A percentile compares a stretch with the other conserved stretches of the same genome.
Conservation (phyloP, 1,140 invertebrate genomes). For the Pissodes strobi region DNA sequence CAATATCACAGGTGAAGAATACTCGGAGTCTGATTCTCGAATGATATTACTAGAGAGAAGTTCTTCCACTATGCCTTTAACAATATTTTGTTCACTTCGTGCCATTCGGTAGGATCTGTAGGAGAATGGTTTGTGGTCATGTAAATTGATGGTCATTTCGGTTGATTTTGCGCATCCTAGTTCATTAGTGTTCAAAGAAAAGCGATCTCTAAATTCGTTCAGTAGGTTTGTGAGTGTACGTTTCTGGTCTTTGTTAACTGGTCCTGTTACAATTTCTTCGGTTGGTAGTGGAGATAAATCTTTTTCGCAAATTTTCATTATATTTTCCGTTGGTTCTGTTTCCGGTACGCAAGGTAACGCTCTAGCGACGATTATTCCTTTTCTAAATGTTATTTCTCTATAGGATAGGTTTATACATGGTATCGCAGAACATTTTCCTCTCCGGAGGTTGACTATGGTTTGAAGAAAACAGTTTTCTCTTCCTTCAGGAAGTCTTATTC, state of each 20-base stretch:
- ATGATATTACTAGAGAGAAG: conserved; percentile 31
- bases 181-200: neutral
- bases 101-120: too few relatives aligned
- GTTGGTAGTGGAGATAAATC: neutral
- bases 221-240: neutral
- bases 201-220: neutral
- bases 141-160: neutral
- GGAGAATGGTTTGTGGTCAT: neutral
- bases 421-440: too few relatives aligned
- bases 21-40: conserved; percentile 35
- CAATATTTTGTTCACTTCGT: neutral
- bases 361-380: neutral
- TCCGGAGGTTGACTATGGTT: neutral
- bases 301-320: neutral
- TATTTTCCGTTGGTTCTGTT: too few relatives aligned
- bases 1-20: conserved; percentile 40
- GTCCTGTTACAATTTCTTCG: neutral
- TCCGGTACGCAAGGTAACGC: neutral
- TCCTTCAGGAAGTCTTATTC: neutral
- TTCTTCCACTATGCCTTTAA: conserved; percentile 17
- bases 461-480: too few relatives aligned
- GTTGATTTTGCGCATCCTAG: neutral
- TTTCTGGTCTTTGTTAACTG: neutral
- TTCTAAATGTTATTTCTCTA: neutral
- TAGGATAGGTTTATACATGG: neutral